These are phyloP conservation scores for Caenorhabditis macrosperma DNA, from an alignment of 2,888 invertebrate species.

Conservation along the genomic window DNA sequence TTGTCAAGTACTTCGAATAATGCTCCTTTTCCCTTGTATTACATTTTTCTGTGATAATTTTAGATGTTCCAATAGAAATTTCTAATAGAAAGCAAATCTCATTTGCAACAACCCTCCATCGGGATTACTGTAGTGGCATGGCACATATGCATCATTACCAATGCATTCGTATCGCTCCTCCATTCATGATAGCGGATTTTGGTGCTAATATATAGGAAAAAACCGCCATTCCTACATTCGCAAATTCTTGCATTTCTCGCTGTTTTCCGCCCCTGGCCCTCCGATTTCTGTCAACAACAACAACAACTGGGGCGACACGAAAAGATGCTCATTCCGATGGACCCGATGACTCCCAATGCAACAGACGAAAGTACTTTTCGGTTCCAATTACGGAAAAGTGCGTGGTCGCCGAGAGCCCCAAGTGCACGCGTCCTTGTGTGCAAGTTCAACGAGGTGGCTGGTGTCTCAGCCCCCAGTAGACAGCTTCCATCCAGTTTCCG, in stretches of 20 bases:
- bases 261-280: not conserved
- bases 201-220: not conserved
- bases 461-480: not conserved
- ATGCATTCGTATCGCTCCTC: not conserved
- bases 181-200: not conserved
- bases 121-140: not conserved
- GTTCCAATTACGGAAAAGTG: constrained; percentile 14
- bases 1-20: constrained; percentile 57
- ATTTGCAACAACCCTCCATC: too few species aligned
- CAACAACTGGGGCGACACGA: not conserved
- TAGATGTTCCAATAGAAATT: not conserved
- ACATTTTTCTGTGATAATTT: constrained; percentile 21
- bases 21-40: not conserved
- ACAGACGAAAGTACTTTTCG: not conserved
- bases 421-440: constrained; percentile 5
- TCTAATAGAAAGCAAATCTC: too few species aligned
- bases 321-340: not conserved
- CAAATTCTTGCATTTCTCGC: not conserved
- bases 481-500: not conserved
- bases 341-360: not conserved
- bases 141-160: not conserved
- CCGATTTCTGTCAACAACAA: not conserved
- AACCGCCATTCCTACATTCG: not conserved
- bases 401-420: not conserved
- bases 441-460: not conserved